Conservation (phyloP, 2,113 vertebrate genomes). For the Uria lomvia region DNA sequence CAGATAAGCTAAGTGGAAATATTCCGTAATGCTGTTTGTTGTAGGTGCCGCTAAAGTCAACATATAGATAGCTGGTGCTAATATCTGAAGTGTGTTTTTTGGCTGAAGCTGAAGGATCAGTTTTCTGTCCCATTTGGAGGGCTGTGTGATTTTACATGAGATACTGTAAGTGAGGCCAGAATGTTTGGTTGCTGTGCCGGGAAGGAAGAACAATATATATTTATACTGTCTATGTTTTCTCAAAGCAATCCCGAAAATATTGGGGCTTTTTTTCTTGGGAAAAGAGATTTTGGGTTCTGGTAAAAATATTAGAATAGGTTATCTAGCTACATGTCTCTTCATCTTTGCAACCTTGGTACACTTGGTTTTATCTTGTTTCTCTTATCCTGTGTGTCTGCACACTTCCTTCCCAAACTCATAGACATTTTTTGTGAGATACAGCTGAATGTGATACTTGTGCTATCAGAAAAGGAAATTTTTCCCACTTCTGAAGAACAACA, state of each 20-base stretch:
- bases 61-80: neutral
- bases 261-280: rapidly evolving
- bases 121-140: neutral
- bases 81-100: neutral
- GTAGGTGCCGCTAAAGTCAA: neutral
- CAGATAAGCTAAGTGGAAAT: neutral
- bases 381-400: neutral
- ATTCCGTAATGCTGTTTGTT: neutral
- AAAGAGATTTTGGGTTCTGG: neutral
- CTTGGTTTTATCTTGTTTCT: neutral
- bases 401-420: neutral
- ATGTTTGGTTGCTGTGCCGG: neutral
- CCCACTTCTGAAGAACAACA: neutral
- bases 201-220: neutral
- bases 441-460: neutral
- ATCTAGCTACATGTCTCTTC: neutral
- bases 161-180: neutral
- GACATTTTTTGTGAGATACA: neutral
- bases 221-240: neutral
- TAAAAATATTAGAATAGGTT: neutral
- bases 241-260: neutral
- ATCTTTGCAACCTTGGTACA: neutral
- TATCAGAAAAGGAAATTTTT: neutral
- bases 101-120: neutral
- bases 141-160: neutral